Base-by-base conservation (phyloP, 2,797 vertebrate species). In the Sebastes cheni region DNA sequence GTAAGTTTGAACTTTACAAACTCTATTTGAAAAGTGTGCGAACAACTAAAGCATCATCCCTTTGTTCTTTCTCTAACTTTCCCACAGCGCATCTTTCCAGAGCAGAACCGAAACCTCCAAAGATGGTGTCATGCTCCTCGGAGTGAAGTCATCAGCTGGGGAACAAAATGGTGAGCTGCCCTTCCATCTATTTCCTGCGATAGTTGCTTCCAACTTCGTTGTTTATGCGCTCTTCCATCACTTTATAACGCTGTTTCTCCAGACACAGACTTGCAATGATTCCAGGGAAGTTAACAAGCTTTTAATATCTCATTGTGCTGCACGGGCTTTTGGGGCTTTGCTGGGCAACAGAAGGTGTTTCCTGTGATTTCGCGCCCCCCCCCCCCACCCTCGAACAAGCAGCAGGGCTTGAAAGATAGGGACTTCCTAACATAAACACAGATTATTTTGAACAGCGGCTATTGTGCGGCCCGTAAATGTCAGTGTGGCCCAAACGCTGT, bases 101-200 rank as follows among this genome's bases (percentile, higher is more conserved):
- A 96, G 94, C 83, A 95, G 98, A 67, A 93, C 96, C 0, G 96
- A 98, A 30, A 96, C 96, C 23, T 96, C 95, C 88, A 99, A 97
- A 95, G 98, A 99, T 77, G 97, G 96, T 2, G 97, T 99, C 87
- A 97, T 98, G 95, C 97, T 99, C 84, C 96, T 99, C 81, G 97
- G 97, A 7, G 96, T 99, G 80, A 99, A 97, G 93, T 95, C 97
- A 60, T 96, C 97, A 67, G 95, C 94, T 60, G 80, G 94, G 79
- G 86, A 96, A 2, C 97, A 98, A 59, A 94, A 95, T 22, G 97
- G 98, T 99, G 95, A 94, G 97, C 88, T n/a, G 61, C 65, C 59
- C 59, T 72, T 81, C 56, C 2, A 1, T 81, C 50, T n/a, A 27
- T 80, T 82, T 80, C 85, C 88, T 88, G 56, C 30, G 1, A 32